Evolutionary conservation across 2,113 vertebrate genomes (phyloP).

Genomic region (Steatornis caripensis): DNA sequence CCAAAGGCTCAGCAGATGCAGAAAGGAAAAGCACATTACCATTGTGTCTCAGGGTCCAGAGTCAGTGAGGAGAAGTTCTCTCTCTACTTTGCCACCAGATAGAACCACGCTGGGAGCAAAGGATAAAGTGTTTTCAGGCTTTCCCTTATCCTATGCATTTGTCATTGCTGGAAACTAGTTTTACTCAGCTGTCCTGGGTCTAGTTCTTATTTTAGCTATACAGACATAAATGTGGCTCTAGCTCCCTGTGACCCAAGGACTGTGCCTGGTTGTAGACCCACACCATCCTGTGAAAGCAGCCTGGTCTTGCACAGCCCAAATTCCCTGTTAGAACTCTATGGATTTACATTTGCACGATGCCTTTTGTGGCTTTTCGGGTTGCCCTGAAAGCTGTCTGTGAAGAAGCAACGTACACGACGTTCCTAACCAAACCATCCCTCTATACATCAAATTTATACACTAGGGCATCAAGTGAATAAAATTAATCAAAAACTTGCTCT

Average conservation of each 20-base stretch:
- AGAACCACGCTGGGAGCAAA: neutral
- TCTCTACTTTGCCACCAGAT: neutral
- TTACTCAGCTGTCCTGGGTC: neutral
- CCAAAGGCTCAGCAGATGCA: neutral
- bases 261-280: neutral
- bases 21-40: neutral
- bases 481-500: neutral
- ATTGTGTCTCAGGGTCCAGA: neutral
- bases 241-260: neutral
- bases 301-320: neutral
- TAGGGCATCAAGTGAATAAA: neutral
- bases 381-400: neutral
- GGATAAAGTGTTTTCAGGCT: neutral
- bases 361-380: neutral
- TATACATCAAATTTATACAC: neutral
- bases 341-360: neutral
- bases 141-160: neutral
- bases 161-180: neutral
- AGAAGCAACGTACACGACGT: neutral
- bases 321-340: neutral
- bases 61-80: neutral
- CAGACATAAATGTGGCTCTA: neutral
- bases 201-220: neutral
- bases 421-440: neutral
- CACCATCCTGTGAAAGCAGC: neutral